Percentiles rank a stretch among this genome's conserved stretches.
Evolutionary conservation across 2,888 invertebrate species (phyloP).

Genomic region (Hemistola chrysoprasaria): DNA sequence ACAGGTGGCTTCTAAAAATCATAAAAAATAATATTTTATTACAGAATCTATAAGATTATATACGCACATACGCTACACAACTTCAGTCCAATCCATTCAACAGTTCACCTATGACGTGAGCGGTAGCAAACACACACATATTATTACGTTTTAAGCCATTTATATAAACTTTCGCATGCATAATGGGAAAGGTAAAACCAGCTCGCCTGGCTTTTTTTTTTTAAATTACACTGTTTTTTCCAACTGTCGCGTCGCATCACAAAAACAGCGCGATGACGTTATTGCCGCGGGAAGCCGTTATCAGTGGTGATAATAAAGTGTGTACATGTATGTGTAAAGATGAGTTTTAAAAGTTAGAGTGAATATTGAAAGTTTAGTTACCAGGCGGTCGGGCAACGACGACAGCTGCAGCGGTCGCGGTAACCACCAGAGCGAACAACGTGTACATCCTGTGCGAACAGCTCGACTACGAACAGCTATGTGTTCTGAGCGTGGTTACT

Average conservation of each 20-base stretch:
- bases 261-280: conserved; percentile 14
- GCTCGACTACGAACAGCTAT: conserved; percentile 33
- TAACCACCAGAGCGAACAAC: conserved; percentile 44
- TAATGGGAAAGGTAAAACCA: too few species aligned
- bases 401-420: conserved; percentile 44
- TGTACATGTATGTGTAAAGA: conserved; percentile 10
- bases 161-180: too few species aligned
- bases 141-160: too few species aligned
- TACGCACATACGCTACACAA: too few species aligned
- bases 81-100: too few species aligned
- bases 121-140: too few species aligned
- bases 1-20: too few species aligned
- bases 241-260: conserved; percentile 1
- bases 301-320: conserved; percentile 26
- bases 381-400: conserved; percentile 54
- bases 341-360: conserved; percentile 13
- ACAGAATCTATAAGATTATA: too few species aligned
- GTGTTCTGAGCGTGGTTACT: conserved; percentile 47
- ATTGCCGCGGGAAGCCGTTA: conserved; percentile 25
- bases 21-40: too few species aligned
- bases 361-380: conserved; percentile 39
- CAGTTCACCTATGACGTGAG: too few species aligned
- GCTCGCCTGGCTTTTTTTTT: neutral
- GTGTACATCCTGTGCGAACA: conserved; percentile 51
- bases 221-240: neutral